Conservation (phyloP, 2,888 invertebrate species). For the Acleris sparsana region DNA sequence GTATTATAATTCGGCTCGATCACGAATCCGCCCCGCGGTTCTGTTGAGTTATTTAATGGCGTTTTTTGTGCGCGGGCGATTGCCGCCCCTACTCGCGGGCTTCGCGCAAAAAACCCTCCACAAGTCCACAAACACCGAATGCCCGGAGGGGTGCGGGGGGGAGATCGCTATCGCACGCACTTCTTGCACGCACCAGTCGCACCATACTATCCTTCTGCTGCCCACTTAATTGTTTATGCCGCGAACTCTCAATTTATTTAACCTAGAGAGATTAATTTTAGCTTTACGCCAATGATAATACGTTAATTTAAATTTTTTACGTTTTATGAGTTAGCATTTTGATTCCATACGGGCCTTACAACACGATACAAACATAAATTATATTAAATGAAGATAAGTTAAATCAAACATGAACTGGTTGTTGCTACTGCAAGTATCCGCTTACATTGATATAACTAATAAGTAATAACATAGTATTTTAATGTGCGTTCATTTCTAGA, state of each 20-base stretch:
- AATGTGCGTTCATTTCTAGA: too few relatives aligned
- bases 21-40: conserved; percentile 77
- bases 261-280: conserved; percentile 6
- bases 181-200: conserved; percentile 83
- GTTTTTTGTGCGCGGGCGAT: conserved; percentile 80
- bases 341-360: too few relatives aligned
- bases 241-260: conserved; percentile 49
- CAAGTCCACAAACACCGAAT: conserved; percentile 80
- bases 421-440: too few relatives aligned
- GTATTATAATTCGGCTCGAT: conserved; percentile 73
- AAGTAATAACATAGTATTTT: too few relatives aligned
- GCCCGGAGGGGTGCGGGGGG: conserved; percentile 66
- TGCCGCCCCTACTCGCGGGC: conserved; percentile 69
- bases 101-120: conserved; percentile 83
- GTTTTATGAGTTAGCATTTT: too few relatives aligned
- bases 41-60: conserved; percentile 81
- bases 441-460: too few relatives aligned
- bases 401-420: too few relatives aligned
- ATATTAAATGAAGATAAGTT: too few relatives aligned
- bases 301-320: too few relatives aligned
- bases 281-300: too few relatives aligned
- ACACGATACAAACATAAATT: too few relatives aligned
- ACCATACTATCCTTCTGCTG: conserved; percentile 81
- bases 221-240: conserved; percentile 78
- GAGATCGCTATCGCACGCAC: conserved; percentile 83